Base-by-base conservation (phyloP, 2,113 vertebrate species). In the Gallinago media region DNA sequence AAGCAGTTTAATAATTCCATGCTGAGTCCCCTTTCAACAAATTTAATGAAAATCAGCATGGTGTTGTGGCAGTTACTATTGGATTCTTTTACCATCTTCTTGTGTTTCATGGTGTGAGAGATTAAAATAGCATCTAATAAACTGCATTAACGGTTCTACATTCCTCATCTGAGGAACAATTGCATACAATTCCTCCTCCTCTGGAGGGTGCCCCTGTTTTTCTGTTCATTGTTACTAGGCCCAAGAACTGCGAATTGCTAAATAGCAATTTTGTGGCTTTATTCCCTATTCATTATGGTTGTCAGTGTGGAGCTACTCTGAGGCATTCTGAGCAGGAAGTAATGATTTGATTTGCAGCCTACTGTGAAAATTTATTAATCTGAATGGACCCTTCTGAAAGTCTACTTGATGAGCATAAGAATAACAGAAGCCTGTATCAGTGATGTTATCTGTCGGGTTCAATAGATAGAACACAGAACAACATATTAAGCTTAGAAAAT, bases 41-140 rank as follows among this genome's bases (percentile, higher is more conserved):
- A 98, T 97, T 98, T 98, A 98, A 98, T 98, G 98, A 98, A 98
- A 98, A 97, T 86, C 97, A 98, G 96, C 97, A 95, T 98, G 98
- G 92, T 97, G 88, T 95, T 98, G 85, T 90, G 96, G 95, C 92
- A 97, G 95, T 88, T 98, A 94, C 96, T 96, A 95, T 94, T 96
- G 94, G 90, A 97, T 96, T 97, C 96, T 96, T 94, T 93, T 94
- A 59, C 96, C 92, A 89, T 97, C 96, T 95, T 97, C 81, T 85
- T 47, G 36, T 88, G 91, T 96, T 97, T 90, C 96, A 76, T 96
- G 94, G 98, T 96, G 96, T 97, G 94, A 98, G 73, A 97, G 96
- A 98, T 98, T 98, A 98, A 98, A 98, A 97, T 96, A 98, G 96
- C 90, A 96, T 92, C 97, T 97, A 97, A 97, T 98, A 98, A 97